A percentile compares a stretch with the other conserved stretches of the same genome.
These are phyloP conservation scores for Glyphotaelius pellucidus DNA, from an alignment of 2,888 invertebrate genomes.

Conservation along the genomic window DNA sequence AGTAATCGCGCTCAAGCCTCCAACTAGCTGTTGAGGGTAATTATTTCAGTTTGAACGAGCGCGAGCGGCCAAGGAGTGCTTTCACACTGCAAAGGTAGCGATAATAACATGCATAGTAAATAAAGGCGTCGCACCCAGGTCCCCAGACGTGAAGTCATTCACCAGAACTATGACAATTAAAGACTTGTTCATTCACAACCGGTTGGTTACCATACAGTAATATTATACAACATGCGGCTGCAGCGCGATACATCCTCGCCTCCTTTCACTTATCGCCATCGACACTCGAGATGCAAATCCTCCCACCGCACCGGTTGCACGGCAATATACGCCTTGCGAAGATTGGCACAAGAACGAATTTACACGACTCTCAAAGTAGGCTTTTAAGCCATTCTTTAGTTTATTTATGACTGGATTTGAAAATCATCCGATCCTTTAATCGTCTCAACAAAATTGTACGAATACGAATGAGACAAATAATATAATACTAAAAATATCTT, in stretches of 20 bases:
- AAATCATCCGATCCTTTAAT: background rate
- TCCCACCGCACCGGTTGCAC: background rate
- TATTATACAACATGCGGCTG: background rate
- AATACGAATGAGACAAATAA: background rate
- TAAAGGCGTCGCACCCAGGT: conserved; percentile 11
- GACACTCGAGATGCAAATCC: conserved; percentile 17
- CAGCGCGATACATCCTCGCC: conserved; percentile 13
- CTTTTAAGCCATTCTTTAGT: background rate
- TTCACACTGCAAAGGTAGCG: background rate
- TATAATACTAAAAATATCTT: no score
- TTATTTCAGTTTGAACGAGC: background rate
- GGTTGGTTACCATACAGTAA: background rate
- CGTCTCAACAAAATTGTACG: background rate
- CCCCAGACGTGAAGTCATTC: conserved; percentile 22
- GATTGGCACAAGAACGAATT: background rate
- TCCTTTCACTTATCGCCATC: conserved; percentile 24
- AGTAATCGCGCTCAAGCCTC: background rate
- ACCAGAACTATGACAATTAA: conserved; percentile 27
- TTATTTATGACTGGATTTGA: background rate
- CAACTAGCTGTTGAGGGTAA: background rate
- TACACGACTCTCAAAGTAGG: background rate
- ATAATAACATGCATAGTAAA: conserved; percentile 17
- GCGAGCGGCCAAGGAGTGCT: background rate
- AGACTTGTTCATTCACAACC: conserved; percentile 24
- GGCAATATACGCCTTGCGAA: background rate